Evolutionary conservation across 2,113 vertebrate genomes (phyloP), one percentile per base, ranked within the genome.

Genomic region (Emydura subglobosa): DNA sequence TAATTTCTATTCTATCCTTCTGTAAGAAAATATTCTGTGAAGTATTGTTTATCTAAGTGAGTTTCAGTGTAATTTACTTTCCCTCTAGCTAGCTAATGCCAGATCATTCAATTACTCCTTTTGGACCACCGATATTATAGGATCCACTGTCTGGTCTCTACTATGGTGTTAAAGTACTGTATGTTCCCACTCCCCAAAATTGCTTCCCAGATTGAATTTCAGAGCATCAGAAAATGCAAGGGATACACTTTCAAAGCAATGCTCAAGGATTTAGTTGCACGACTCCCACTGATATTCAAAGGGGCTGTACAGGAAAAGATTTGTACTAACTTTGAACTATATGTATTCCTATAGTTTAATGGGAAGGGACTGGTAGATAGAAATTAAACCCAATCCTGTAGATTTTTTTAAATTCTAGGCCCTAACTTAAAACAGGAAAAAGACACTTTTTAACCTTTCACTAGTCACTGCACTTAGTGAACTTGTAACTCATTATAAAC

Each of bases 31-130:
- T 92, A 78, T 74, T 50, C 12, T 42, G 72, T 82, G 51, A 95
- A 93, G 44, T 88, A 86, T 65, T 93, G 91, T 82, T 95, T 94
- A 89, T 94, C 93, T 90, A 88, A 92, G 84, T 84, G 51, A 44
- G 51, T 94, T 90, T 79, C 3, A 1, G 57, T 94, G 86, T 21
- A 90, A 87, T 83, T 83, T 94, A 85, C 91, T 95, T 95, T 88
- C 72, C 2, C 2, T 44, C 82, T 13, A 88, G 79, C 80, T 84
- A 74, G 14, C 88, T 94, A 93, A 92, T 91, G 53, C 47, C 76
- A 87, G 51, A 55, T 91, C 0, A 31, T 92, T 94, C 88, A 53
- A 29, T 10, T 76, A 89, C 78, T 65, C 59, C n/a, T 89, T 96
- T 95, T 0, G 0, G 84, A 44, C 49, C 88, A 57, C 24, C 80